These are phyloP conservation scores for Elymnias hypermnestra DNA, from an alignment of 1,140 invertebrate species.

Conservation along the genomic window DNA sequence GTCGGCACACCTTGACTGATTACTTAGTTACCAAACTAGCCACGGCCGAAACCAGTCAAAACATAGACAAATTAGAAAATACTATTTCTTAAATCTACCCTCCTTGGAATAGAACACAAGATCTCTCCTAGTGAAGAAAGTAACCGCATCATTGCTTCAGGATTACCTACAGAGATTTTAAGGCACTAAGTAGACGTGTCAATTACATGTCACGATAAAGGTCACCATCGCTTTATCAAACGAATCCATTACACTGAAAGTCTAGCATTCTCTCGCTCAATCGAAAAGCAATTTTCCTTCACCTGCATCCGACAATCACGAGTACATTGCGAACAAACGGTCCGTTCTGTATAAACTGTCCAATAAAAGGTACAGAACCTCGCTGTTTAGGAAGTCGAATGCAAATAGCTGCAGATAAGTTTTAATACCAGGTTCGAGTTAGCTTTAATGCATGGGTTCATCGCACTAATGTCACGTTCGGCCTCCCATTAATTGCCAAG, in stretches of 20 bases:
- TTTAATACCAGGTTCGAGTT: slow-evolving; percentile 61
- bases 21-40: too few relatives aligned
- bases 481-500: slow-evolving; percentile 64
- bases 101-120: too few relatives aligned
- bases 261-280: slow-evolving; percentile 31
- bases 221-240: slow-evolving; percentile 13
- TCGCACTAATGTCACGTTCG: slow-evolving; percentile 71
- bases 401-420: slow-evolving; percentile 71
- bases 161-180: too few relatives aligned
- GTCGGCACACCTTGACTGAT: too few relatives aligned
- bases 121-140: too few relatives aligned
- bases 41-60: too few relatives aligned
- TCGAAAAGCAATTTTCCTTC: slow-evolving; percentile 34
- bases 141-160: too few relatives aligned
- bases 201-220: too few relatives aligned
- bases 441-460: slow-evolving; percentile 63
- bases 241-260: slow-evolving; percentile 14
- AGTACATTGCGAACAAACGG: slow-evolving; percentile 26
- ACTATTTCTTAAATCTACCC: too few relatives aligned
- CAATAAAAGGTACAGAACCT: slow-evolving; percentile 42
- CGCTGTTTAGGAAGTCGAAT: slow-evolving; percentile 68
- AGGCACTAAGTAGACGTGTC: too few relatives aligned
- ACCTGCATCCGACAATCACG: slow-evolving; percentile 39
- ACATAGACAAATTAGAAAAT: too few relatives aligned
- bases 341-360: slow-evolving; percentile 29